A percentile compares a stretch with the other conserved stretches of the same genome.
phyloP scores from a whole-genome alignment of 1,140 invertebrate genomes.

The Drosophila jambulina region DNA sequence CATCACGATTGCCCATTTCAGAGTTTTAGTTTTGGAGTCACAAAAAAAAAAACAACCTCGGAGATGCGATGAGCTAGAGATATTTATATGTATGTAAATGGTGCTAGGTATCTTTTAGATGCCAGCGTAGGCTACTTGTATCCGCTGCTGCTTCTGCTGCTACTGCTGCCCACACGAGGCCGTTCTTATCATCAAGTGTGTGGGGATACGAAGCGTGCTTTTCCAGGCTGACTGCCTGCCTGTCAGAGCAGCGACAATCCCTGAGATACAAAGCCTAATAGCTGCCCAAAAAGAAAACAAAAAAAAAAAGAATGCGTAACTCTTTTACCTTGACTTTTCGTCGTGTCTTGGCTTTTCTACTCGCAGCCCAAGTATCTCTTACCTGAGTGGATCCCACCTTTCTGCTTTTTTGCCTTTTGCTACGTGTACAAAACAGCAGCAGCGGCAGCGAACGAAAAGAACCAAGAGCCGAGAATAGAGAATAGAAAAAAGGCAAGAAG shows the following conservation, averaged over 20 bases:
- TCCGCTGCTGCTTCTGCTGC: constrained; percentile 3
- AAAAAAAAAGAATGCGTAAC: constrained; percentile 60
- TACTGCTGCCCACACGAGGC: constrained; percentile 32
- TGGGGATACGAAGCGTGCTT: constrained; percentile 36
- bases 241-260: constrained; percentile 17
- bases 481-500: constrained; percentile 3
- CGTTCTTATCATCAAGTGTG: constrained; percentile 32
- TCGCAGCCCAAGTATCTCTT: constrained; percentile 36
- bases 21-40: constrained; percentile 3
- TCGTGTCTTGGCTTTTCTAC: constrained; percentile 42
- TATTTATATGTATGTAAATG: constrained; percentile 19
- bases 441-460: constrained; percentile 7
- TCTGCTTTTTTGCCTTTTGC: constrained; percentile 34
- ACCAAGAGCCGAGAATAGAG: constrained; percentile 3
- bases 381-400: constrained; percentile 32
- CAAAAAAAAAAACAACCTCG: neutral
- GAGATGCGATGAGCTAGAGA: neutral
- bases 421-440: constrained; percentile 41
- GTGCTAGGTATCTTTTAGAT: constrained; percentile 22
- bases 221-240: constrained; percentile 36
- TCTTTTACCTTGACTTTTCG: constrained; percentile 77
- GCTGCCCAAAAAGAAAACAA: constrained; percentile 16
- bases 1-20: constrained; percentile 29
- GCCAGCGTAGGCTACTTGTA: constrained; percentile 29
- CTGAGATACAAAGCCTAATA: constrained; percentile 43